A percentile compares a stretch with the other conserved stretches of the same genome.
Conservation (phyloP, 2,888 invertebrate genomes). For the Phania funesta region DNA sequence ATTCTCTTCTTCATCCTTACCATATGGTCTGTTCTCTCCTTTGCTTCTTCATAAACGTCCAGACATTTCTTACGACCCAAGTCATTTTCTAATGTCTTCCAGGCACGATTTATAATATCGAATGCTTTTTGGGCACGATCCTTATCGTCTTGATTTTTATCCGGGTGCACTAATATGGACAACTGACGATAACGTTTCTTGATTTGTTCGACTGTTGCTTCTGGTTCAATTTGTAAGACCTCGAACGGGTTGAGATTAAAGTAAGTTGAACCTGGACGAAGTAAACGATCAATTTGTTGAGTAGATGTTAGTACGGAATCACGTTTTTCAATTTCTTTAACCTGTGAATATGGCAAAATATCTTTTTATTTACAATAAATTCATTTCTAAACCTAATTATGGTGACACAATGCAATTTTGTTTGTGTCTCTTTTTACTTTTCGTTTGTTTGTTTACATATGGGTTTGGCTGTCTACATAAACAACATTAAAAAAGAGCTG, state of each 20-base stretch:
- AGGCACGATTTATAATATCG: conserved; percentile 96
- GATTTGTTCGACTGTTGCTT: conserved; percentile 92
- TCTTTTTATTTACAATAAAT: conserved; percentile 61
- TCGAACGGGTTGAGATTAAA: conserved; percentile 99
- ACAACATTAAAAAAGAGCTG: conserved; percentile 61
- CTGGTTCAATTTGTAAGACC: conserved; percentile 94
- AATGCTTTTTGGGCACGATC: conserved; percentile 96
- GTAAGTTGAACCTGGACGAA: conserved; percentile 98
- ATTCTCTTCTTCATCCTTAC: conserved; percentile 81
- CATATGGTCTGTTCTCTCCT: conserved; percentile 95
- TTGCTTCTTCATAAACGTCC: conserved; percentile 98
- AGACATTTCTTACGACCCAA: conserved; percentile 95
- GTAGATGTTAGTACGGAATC: conserved; percentile 97
- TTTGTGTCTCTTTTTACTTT: conserved; percentile 46
- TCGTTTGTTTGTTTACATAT: conserved; percentile 58
- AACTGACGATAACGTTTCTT: conserved; percentile 98
- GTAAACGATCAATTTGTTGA: conserved; percentile 97
- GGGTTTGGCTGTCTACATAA: conserved; percentile 48
- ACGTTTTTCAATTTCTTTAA: conserved; percentile 98
- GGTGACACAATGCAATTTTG: conserved; percentile 52
- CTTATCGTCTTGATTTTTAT: conserved; percentile 97
- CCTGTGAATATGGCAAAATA: conserved; percentile 83
- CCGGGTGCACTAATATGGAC: conserved; percentile 99
- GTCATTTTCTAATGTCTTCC: conserved; percentile 97
- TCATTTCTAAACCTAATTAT: conserved; percentile 59